These are phyloP conservation scores for Lipotes vexillifer DNA, from an alignment of 2,113 vertebrate species.

Conservation along the genomic window DNA sequence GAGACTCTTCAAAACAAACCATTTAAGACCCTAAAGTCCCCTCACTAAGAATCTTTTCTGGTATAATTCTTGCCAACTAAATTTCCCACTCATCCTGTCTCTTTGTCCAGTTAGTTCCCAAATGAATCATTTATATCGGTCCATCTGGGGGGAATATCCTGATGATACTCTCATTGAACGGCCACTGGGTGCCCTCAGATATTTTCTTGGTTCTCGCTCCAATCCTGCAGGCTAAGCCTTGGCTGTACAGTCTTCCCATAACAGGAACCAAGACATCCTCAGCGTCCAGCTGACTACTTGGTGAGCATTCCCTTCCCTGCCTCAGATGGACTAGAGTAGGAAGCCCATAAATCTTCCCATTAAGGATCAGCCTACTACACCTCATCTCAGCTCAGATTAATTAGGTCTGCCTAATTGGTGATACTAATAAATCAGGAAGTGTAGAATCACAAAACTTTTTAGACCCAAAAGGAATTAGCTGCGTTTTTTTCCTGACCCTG, in stretches of 20 bases:
- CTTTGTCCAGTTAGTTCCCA: neutral
- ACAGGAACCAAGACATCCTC: neutral
- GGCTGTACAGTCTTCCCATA: neutral
- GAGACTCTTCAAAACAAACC: neutral
- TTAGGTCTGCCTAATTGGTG: neutral
- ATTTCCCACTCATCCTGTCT: neutral
- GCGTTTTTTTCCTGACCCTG: neutral
- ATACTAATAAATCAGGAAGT: conserved; percentile 7
- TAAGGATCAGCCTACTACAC: neutral
- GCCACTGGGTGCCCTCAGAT: neutral
- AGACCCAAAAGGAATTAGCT: neutral
- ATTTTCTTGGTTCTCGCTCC: neutral
- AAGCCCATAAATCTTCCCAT: neutral
- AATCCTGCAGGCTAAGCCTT: neutral
- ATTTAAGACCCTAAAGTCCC: neutral
- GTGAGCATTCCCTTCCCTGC: neutral
- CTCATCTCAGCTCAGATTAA: neutral
- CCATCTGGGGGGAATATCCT: neutral
- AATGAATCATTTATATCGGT: neutral
- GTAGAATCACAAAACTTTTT: neutral
- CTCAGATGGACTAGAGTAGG: neutral
- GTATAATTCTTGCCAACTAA: neutral
- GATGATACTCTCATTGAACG: neutral
- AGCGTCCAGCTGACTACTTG: neutral
- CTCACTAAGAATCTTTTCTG: neutral